A percentile compares a stretch with the other conserved stretches of the same genome.
Conservation (phyloP, 92 coral and sea anemone genomes). For the Phenganax marumi region DNA sequence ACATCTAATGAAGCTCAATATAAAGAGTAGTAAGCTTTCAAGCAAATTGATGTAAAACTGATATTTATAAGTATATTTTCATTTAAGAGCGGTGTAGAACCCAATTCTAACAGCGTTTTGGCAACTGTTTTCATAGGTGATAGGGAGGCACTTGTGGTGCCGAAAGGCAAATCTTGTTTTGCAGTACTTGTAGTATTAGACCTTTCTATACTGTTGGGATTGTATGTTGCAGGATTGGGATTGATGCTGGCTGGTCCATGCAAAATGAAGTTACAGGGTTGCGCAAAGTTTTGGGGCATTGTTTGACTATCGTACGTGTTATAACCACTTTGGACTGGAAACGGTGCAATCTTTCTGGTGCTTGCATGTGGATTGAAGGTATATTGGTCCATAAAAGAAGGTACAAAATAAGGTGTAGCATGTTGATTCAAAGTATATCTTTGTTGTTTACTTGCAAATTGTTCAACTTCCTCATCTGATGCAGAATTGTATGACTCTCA, state of each 20-base stretch:
- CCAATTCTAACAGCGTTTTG: background rate
- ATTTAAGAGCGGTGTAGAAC: background rate
- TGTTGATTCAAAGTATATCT: background rate
- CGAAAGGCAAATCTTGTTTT: background rate
- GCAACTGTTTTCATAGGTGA: background rate
- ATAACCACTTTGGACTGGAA: background rate
- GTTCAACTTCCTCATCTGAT: slow-evolving; percentile 7
- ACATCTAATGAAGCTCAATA: too few species aligned
- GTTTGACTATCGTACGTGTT: background rate
- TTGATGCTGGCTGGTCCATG: background rate
- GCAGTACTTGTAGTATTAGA: background rate
- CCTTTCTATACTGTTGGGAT: background rate
- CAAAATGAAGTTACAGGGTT: background rate
- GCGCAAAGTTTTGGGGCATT: background rate
- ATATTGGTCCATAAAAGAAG: background rate
- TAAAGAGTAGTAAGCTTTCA: too few species aligned
- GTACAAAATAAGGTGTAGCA: background rate
- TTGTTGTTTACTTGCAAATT: background rate
- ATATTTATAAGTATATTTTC: too few species aligned
- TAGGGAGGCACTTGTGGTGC: background rate
- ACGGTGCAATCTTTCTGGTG: background rate
- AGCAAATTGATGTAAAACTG: too few species aligned
- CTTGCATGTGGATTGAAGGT: background rate
- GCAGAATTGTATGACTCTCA: background rate
- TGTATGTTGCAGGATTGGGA: background rate